Percentiles rank a stretch among this genome's conserved stretches.
Conservation (phyloP, 2,888 invertebrate species). For the Reticulitermes lucifugus region DNA sequence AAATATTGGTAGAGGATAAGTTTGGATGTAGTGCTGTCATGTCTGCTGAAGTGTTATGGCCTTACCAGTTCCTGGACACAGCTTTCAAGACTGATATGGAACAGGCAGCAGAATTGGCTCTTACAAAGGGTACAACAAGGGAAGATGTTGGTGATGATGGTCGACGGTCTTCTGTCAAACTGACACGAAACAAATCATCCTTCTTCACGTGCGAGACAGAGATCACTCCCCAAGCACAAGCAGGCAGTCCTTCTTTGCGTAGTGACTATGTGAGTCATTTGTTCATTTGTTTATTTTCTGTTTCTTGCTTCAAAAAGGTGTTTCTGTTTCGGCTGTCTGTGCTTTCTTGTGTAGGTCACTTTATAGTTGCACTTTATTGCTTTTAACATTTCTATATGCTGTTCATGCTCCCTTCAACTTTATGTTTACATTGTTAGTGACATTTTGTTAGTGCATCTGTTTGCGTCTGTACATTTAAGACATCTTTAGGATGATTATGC, state of each 20-base stretch:
- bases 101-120: conserved; percentile 67
- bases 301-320: not conserved
- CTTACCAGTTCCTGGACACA: conserved; percentile 77
- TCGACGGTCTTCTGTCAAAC: conserved; percentile 3
- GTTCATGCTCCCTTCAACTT: too few species aligned
- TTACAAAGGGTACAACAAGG: conserved; percentile 49
- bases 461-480: too few species aligned
- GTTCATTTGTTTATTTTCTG: not conserved
- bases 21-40: too few species aligned
- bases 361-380: too few species aligned
- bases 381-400: too few species aligned
- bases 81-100: conserved; percentile 82
- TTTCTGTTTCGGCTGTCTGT: not conserved
- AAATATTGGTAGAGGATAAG: too few species aligned
- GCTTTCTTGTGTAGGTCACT: not conserved
- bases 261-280: conserved; percentile 43
- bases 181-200: conserved; percentile 39
- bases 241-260: conserved; percentile 38
- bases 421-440: too few species aligned
- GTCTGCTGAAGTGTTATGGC: not conserved
- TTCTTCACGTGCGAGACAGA: conserved; percentile 43
- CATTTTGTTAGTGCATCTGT: too few species aligned
- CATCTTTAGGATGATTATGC: too few species aligned
- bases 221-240: conserved; percentile 39
- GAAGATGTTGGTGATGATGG: not conserved